phyloP scores from a whole-genome alignment of 30 jellyfish, hydroid and myxozoan genomes.

The Hydractinia echinata region DNA sequence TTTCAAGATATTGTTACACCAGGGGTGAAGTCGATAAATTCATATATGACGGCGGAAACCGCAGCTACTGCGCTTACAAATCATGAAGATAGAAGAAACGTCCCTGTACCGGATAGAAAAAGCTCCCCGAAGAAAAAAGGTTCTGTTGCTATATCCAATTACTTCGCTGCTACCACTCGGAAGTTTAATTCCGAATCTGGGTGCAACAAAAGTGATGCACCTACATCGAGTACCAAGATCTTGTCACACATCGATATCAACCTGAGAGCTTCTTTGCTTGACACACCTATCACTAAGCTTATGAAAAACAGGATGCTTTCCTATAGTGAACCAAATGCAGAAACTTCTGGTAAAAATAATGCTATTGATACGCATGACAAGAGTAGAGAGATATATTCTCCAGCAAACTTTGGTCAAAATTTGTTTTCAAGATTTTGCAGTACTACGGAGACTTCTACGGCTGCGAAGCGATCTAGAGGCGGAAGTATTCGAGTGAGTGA shows the following conservation, averaged over 20 bases:
- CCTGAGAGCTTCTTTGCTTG: neutral
- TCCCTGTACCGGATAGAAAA: neutral
- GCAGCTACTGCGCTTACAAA: neutral
- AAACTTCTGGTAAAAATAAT: neutral
- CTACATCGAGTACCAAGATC: neutral
- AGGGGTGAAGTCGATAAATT: constrained; percentile 45
- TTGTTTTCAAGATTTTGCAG: neutral
- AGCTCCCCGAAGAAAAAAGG: neutral
- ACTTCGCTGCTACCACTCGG: neutral
- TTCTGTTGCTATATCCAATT: neutral
- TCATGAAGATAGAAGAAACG: neutral
- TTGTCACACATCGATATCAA: neutral
- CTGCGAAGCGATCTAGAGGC: too few relatives aligned
- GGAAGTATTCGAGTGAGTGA: too few relatives aligned
- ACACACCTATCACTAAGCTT: neutral
- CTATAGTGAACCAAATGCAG: neutral
- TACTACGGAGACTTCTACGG: neutral
- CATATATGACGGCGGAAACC: constrained; percentile 14
- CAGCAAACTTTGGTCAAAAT: neutral
- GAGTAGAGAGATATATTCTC: neutral
- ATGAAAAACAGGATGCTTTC: neutral
- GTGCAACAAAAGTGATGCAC: neutral
- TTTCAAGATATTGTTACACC: constrained; percentile 33
- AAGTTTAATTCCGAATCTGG: neutral
- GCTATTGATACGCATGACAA: too few relatives aligned